Percentiles rank a stretch among this genome's conserved stretches.
Conservation (phyloP, 2,888 invertebrate species). For the Bruchidius siliquastri region DNA sequence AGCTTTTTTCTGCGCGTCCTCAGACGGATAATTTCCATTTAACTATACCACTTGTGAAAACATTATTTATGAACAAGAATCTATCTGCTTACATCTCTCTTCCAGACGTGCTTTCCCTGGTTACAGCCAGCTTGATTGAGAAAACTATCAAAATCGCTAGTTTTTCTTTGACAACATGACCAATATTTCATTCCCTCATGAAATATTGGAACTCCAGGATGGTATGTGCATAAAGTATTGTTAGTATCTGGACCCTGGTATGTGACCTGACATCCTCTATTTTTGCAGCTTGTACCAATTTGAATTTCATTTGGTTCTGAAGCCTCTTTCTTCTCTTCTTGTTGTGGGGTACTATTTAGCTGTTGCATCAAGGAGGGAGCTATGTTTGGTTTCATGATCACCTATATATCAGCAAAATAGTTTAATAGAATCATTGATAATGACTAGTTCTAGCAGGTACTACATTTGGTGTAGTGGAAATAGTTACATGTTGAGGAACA, state of each 20-base stretch:
- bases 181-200: conserved; percentile 97
- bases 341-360: conserved; percentile 34
- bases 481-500: too few species aligned
- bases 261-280: conserved; percentile 70
- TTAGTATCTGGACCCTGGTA: conserved; percentile 66
- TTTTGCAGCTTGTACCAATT: conserved; percentile 80
- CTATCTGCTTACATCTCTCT: conserved; percentile 56
- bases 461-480: too few species aligned
- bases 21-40: too few species aligned
- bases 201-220: conserved; percentile 88
- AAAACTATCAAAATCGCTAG: conserved; percentile 90
- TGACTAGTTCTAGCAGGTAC: too few species aligned
- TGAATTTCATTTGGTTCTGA: conserved; percentile 46
- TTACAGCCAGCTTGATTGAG: conserved; percentile 88
- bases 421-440: too few species aligned
- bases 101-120: conserved; percentile 82
- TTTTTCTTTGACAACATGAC: conserved; percentile 92
- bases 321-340: conserved; percentile 27
- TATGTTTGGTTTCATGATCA: conserved; percentile 55
- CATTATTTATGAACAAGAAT: background rate
- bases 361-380: conserved; percentile 66
- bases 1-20: too few species aligned
- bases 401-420: conserved; percentile 28
- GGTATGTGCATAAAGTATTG: conserved; percentile 65
- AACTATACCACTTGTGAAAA: too few species aligned